Conservation (phyloP, 2,888 invertebrate species). For the Ormyrus rosae region DNA sequence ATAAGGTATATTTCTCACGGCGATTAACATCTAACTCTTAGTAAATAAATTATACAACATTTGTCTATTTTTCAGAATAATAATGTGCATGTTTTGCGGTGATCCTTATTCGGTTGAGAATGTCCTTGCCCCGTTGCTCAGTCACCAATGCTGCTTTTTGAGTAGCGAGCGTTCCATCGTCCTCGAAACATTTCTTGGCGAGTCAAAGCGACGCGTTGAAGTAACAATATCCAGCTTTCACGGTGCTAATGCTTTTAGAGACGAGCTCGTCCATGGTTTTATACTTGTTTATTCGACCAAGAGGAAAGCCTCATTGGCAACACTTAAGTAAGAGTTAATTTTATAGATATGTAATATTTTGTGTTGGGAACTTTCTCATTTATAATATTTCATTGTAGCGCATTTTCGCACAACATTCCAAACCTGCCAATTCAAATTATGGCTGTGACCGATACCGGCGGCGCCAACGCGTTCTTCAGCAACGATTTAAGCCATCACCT, state of each 20-base stretch:
- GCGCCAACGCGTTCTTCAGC: constrained; percentile 92
- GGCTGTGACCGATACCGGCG: constrained; percentile 93
- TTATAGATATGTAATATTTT: constrained; percentile 24
- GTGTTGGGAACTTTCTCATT: neutral
- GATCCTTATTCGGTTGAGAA: constrained; percentile 95
- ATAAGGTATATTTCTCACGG: constrained; percentile 79
- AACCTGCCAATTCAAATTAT: constrained; percentile 95
- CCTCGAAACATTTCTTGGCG: constrained; percentile 93
- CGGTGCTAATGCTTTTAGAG: constrained; percentile 93
- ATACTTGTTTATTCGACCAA: constrained; percentile 96
- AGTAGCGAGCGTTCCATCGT: constrained; percentile 92
- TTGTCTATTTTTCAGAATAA: constrained; percentile 80
- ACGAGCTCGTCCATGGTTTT: constrained; percentile 95
- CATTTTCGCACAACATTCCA: constrained; percentile 94
- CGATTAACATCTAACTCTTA: neutral
- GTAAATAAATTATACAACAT: neutral
- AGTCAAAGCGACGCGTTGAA: constrained; percentile 91
- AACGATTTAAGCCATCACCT: constrained; percentile 92
- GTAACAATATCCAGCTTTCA: constrained; percentile 97
- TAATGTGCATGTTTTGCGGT: constrained; percentile 97
- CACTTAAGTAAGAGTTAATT: constrained; percentile 82
- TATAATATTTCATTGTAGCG: constrained; percentile 78
- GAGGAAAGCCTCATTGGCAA: constrained; percentile 94
- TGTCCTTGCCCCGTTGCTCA: constrained; percentile 90
- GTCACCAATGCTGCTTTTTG: constrained; percentile 91